Percentiles rank a stretch among this genome's conserved stretches.
Evolutionary conservation across 2,888 invertebrate genomes (phyloP).

Genomic region (Rhamphomyia laevipes): DNA sequence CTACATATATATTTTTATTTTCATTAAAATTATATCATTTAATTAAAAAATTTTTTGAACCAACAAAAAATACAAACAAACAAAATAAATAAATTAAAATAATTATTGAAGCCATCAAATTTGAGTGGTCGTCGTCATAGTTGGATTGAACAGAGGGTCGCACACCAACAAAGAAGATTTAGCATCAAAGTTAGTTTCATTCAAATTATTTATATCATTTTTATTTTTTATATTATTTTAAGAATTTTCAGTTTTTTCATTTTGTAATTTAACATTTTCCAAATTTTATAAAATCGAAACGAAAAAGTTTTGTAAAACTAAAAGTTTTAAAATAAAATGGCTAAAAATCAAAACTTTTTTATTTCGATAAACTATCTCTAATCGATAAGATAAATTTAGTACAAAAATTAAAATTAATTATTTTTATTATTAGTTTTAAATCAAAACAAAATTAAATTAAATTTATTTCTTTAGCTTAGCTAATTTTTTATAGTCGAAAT

Average conservation of each 20-base stretch:
- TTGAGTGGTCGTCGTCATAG: constrained; percentile 38
- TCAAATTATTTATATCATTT: not conserved
- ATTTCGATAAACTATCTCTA: too few species aligned
- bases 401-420: too few species aligned
- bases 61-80: too few species aligned
- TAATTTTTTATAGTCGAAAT: too few species aligned
- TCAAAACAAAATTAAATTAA: too few species aligned
- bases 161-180: constrained; percentile 40
- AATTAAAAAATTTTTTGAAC: too few species aligned
- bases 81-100: constrained; percentile 7
- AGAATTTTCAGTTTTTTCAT: not conserved
- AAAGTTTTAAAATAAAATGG: too few species aligned
- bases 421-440: too few species aligned
- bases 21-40: constrained; percentile 19
- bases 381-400: too few species aligned
- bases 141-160: constrained; percentile 40
- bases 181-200: constrained; percentile 39
- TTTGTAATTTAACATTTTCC: not conserved
- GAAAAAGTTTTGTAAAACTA: too few species aligned
- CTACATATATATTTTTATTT: constrained; percentile 14
- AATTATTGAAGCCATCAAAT: constrained; percentile 29
- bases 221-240: constrained; percentile 1
- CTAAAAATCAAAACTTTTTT: too few species aligned
- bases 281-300: not conserved
- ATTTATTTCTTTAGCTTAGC: too few species aligned